Evolutionary conservation across 2,113 vertebrate species (phyloP).

Genomic region (Balaenoptera acutorostrata): DNA sequence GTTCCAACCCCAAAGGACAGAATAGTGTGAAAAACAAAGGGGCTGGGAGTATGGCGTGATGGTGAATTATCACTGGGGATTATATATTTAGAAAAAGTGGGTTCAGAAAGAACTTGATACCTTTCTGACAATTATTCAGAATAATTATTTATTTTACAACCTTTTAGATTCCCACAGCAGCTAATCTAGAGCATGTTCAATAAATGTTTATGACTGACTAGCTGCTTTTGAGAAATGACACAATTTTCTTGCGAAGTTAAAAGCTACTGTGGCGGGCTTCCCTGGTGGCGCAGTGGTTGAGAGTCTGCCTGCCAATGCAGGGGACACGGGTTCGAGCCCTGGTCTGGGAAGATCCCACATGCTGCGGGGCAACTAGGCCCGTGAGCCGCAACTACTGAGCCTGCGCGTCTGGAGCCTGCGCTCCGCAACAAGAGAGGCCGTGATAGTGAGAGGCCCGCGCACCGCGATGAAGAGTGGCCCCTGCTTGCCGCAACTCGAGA

Average conservation of each 20-base stretch:
- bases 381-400: too few relatives aligned
- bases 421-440: too few relatives aligned
- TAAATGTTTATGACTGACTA: constrained; percentile 11
- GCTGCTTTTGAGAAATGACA: background rate
- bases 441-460: too few relatives aligned
- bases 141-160: background rate
- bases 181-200: background rate
- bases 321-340: too few relatives aligned
- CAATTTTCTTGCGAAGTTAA: background rate
- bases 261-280: background rate
- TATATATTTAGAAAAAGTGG: background rate
- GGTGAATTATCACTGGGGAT: background rate
- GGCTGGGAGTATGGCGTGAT: background rate
- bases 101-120: background rate
- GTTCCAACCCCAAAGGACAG: background rate
- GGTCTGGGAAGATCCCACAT: too few relatives aligned
- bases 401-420: too few relatives aligned
- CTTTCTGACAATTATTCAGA: background rate
- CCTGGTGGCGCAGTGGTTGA: too few relatives aligned
- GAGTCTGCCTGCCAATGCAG: too few relatives aligned
- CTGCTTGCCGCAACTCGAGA: too few relatives aligned
- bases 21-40: background rate
- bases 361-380: too few relatives aligned
- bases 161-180: background rate
- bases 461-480: too few relatives aligned